Conservation (phyloP, 2,888 invertebrate genomes). For the Tachina grossa region DNA sequence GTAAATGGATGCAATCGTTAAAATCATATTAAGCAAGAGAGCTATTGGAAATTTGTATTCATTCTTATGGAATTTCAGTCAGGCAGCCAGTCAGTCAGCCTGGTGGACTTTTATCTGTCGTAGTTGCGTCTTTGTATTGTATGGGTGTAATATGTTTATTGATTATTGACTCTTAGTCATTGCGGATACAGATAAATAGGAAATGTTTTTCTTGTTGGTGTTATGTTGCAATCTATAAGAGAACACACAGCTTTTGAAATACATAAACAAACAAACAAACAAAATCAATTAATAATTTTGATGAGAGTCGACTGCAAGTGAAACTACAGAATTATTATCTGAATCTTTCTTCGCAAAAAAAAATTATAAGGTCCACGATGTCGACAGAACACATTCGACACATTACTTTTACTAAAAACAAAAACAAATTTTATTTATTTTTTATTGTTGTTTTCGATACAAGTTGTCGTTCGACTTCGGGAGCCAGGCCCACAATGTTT, state of each 20-base stretch:
- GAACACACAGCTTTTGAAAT: conserved; percentile 16
- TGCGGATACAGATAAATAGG: conserved; percentile 19
- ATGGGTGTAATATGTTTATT: conserved; percentile 17
- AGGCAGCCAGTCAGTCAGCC: not conserved
- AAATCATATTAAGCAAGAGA: conserved; percentile 40
- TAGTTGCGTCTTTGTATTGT: conserved; percentile 6
- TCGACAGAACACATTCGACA: too few species aligned
- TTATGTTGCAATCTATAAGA: conserved; percentile 39
- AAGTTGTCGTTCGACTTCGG: too few species aligned
- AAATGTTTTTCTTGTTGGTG: conserved; percentile 27
- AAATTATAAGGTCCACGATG: too few species aligned
- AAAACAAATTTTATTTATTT: too few species aligned
- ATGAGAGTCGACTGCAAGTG: not conserved
- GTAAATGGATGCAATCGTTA: conserved; percentile 52
- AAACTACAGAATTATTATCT: not conserved
- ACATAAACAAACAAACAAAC: conserved; percentile 6
- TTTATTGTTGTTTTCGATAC: too few species aligned
- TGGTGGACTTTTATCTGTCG: conserved; percentile 24
- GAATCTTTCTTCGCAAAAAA: too few species aligned
- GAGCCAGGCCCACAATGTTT: too few species aligned
- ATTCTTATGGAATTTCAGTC: not conserved
- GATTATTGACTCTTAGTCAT: conserved; percentile 52
- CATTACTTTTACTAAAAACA: too few species aligned
- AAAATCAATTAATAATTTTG: conserved; percentile 2
- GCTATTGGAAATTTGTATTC: conserved; percentile 15